Conservation (phyloP, 2,888 invertebrate genomes). For the Dysmachus trigonus region DNA sequence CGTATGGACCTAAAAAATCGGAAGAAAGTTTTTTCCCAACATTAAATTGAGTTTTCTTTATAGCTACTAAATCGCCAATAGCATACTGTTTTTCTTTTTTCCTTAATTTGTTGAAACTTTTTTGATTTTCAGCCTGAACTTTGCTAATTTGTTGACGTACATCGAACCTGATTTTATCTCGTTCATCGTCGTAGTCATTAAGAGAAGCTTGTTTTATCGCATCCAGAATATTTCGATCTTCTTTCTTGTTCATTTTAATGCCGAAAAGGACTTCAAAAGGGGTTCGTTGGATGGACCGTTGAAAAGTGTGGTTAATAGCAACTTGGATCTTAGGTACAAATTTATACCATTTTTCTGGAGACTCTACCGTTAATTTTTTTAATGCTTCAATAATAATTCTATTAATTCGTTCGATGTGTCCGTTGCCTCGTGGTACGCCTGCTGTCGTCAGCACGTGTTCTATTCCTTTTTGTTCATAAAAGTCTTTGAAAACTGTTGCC, state of each 20-base stretch:
- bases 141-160: not conserved
- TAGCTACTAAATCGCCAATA: too few relatives aligned
- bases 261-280: slow-evolving; percentile 1
- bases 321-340: not conserved
- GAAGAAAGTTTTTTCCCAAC: not conserved
- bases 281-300: not conserved
- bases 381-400: not conserved
- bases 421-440: not conserved
- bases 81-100: too few relatives aligned
- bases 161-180: not conserved
- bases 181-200: not conserved
- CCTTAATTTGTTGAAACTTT: not conserved
- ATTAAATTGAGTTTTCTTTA: slow-evolving; percentile 17
- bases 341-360: not conserved
- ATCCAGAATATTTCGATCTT: not conserved
- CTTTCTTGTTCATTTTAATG: slow-evolving; percentile 5
- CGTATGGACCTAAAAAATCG: not conserved
- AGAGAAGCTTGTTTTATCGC: not conserved
- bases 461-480: slow-evolving; percentile 5
- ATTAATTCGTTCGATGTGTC: not conserved
- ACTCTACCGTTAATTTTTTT: not conserved
- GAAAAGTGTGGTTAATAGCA: not conserved
- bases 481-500: not conserved
- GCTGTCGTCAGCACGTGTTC: not conserved
- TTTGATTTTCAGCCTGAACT: not conserved